Conservation (phyloP, 2,113 vertebrate species). For the Pogona vitticeps region DNA sequence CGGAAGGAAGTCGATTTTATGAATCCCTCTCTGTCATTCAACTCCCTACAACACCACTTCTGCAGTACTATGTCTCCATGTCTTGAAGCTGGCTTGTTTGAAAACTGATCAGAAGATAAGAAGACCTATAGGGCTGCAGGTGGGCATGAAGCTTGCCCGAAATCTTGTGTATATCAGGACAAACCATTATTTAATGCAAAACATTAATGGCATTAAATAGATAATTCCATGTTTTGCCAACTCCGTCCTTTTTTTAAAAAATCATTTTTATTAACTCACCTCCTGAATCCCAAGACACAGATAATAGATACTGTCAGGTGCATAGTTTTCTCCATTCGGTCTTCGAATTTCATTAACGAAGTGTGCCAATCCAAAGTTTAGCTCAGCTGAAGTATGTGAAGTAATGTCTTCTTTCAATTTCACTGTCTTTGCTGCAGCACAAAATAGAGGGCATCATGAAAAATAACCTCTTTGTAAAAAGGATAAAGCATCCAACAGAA, state of each 20-base stretch:
- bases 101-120: not conserved
- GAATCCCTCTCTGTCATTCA: not conserved
- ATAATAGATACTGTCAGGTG: slow-evolving; percentile 97
- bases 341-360: slow-evolving; percentile 92
- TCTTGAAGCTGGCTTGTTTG: not conserved
- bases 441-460: slow-evolving; percentile 31
- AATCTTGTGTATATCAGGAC: not conserved
- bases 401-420: slow-evolving; percentile 87
- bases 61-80: not conserved
- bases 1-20: not conserved
- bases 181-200: not conserved
- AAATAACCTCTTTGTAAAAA: not conserved
- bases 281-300: slow-evolving; percentile 97
- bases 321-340: slow-evolving; percentile 90
- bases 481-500: not conserved
- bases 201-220: not conserved
- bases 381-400: slow-evolving; percentile 83
- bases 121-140: not conserved
- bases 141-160: not conserved
- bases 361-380: slow-evolving; percentile 84
- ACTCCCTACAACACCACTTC: not conserved
- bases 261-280: slow-evolving; percentile 78
- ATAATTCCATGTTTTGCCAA: slow-evolving; percentile 1
- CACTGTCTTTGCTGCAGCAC: slow-evolving; percentile 77
- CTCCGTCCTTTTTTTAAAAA: slow-evolving; percentile 37